These are phyloP conservation scores for Fregetta grallaria DNA, from an alignment of 2,113 vertebrate species.

Conservation along the genomic window DNA sequence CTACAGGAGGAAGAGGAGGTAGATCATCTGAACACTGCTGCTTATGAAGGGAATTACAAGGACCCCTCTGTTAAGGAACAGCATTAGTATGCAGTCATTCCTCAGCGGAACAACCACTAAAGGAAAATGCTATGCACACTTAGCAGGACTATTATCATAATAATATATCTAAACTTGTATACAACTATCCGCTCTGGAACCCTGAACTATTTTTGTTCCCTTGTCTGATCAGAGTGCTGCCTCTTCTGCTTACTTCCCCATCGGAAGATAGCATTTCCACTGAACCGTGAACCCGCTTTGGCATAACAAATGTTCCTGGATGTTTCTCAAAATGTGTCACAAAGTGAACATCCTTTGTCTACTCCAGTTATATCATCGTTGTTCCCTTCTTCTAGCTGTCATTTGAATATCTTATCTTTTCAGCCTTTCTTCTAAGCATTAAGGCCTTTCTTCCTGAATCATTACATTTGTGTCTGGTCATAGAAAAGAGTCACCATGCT, in stretches of 20 bases:
- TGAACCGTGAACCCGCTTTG: constrained; percentile 62
- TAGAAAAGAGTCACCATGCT: constrained; percentile 13
- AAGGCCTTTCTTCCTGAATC: constrained; percentile 44
- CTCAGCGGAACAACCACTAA: neutral
- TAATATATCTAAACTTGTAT: neutral
- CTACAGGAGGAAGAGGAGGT: neutral
- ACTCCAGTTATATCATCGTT: constrained; percentile 50
- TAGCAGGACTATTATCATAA: neutral
- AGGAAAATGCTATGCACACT: neutral
- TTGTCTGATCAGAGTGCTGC: constrained; percentile 1
- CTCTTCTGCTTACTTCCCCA: constrained; percentile 20
- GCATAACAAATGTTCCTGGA: constrained; percentile 62
- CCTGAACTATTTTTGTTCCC: constrained; percentile 20
- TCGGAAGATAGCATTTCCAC: constrained; percentile 63
- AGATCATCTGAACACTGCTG: neutral
- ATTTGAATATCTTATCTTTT: constrained; percentile 58
- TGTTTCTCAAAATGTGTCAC: constrained; percentile 69
- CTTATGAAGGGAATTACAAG: neutral
- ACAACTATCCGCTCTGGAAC: neutral
- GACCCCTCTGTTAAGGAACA: neutral
- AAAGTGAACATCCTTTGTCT: constrained; percentile 63
- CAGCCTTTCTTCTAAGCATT: constrained; percentile 35
- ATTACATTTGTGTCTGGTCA: constrained; percentile 42
- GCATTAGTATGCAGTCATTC: neutral
- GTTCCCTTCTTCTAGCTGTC: constrained; percentile 58